Base-by-base conservation (phyloP, 2,888 invertebrate genomes). In the Euzetes globulus region DNA sequence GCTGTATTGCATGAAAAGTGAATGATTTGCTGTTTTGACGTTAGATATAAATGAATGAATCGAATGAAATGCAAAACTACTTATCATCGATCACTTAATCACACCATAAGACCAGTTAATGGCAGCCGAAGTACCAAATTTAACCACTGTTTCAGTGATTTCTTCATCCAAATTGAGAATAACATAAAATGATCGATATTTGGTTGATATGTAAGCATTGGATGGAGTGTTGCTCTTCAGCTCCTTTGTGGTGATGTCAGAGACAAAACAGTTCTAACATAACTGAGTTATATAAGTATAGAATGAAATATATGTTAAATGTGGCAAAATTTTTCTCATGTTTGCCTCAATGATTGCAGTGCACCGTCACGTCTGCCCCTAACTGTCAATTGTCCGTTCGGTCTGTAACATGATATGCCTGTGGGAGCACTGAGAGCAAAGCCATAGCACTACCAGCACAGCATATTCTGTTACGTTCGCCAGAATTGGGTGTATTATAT, bases 331-430 rank as follows among this genome's bases (percentile, higher is more conserved):
- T 29, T 25, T 60, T 60, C 60, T 60, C 60, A 60, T 60, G 60
- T 60, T 22, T 29, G 29, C 60, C 27, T 60, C 60, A 60, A 60
- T 60, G 25, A 25, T 29, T 29, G 27, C 5, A 33, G 27, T 29
- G 27, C 15, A 60, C 60, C 60, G n/a, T 60, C 60, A 60, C 60
- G 60, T 60, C 19, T 60, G 60, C 29, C 29, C n/a, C 29, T 60
- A 60, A 60, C 60, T 29, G 60, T 60, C 60, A 60, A 60, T 60
- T 60, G 60, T 60, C 60, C 60, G 60, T 60, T 60, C 17, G 60
- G 27, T 60, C 29, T 60, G 60, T 60, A 60, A 60, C 29, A 60
- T 29, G 60, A 60, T 60, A 60, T 60, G 33, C 60, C 60, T 60
- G 33, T 60, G 60, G 60, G 60, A 58, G 58, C 15, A 58, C 25